Evolutionary conservation across 35 echinoderm and acorn worm species (phyloP), one percentile per base, ranked within the genome.

Genomic region (Anneissia japonica): DNA sequence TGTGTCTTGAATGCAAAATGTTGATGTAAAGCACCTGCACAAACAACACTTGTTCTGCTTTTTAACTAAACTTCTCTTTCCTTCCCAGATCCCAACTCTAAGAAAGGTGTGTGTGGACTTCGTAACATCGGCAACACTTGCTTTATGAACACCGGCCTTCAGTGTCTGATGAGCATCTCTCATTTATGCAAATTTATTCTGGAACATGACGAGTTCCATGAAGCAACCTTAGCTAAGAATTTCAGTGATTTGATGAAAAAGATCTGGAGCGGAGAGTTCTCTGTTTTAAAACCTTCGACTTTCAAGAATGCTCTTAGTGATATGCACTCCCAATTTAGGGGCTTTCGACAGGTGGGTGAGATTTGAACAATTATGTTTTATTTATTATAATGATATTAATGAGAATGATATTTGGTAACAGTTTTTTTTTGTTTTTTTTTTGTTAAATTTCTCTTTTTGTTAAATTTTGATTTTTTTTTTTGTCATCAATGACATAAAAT

Each of bases 91-190:
- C 31, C 87, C 0, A 76, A 87, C 13, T 92, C 90, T 4, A 56
- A 89, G 51, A 93, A 89, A 32, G 96, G 96, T 39, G 79, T 94
- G 76, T 91, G 92, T 43, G 96, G 92, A 37, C 87, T 99, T 19
- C 92, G 90, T 34, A 99, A 99, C 84, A 93, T 99, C 89, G 96
- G 95, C 21, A 94, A 94, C 84, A 99, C 96, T 40, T 99, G 96
- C 77, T 99, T 99, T 80, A 99, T 99, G 96, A 99, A 99, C 84
- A 91, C 96, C 36, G 96, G 91, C 23, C 89, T 99, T 12, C 96
- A 99, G 92, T 99, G 96, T 83, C 92, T 99, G 17, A 85, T 99
- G 55, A 89, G 91, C 77, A 91, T 91, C 34, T 73, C 92, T 3
- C 77, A 80, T 83, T 73, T 94, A 26, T 88, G 85, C 26, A 55